These are phyloP conservation scores for Lepetodrilus schrolli DNA, from an alignment of 2,888 invertebrate species.

Conservation along the genomic window DNA sequence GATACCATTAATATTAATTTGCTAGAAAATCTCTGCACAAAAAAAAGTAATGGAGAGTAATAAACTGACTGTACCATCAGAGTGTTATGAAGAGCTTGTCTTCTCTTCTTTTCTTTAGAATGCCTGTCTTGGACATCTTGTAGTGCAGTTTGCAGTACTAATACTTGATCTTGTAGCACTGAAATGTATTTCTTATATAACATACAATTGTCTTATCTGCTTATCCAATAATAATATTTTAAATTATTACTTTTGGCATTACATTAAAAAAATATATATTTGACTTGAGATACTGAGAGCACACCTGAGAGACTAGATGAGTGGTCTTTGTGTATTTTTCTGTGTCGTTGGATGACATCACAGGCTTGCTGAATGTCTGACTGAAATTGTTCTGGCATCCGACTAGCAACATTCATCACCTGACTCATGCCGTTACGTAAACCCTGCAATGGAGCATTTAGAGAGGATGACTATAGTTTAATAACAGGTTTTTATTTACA, in stretches of 20 bases:
- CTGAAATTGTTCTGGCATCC: constrained; percentile 56
- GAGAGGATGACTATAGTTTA: too few species aligned
- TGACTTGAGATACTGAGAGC: too few species aligned
- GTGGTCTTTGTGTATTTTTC: constrained; percentile 54
- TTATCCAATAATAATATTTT: too few species aligned
- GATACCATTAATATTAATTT: too few species aligned
- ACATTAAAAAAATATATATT: not conserved
- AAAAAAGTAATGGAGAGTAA: too few species aligned
- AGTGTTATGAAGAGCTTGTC: constrained; percentile 68
- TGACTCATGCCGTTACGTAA: constrained; percentile 47
- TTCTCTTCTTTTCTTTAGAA: constrained; percentile 63
- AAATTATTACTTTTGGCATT: not conserved
- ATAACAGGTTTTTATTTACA: too few species aligned
- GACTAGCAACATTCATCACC: constrained; percentile 51
- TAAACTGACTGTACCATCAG: too few species aligned
- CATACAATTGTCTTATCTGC: too few species aligned
- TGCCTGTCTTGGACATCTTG: constrained; percentile 63
- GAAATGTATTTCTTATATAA: too few species aligned
- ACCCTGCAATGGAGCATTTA: constrained; percentile 38
- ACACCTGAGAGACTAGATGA: constrained; percentile 57
- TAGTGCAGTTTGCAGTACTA: constrained; percentile 53
- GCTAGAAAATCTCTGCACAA: too few species aligned
- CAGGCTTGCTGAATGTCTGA: constrained; percentile 55
- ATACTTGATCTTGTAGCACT: constrained; percentile 58
- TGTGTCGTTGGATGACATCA: constrained; percentile 57